Base-by-base conservation (phyloP, 2,113 vertebrate genomes). In the Chascanopsetta lugubris region DNA sequence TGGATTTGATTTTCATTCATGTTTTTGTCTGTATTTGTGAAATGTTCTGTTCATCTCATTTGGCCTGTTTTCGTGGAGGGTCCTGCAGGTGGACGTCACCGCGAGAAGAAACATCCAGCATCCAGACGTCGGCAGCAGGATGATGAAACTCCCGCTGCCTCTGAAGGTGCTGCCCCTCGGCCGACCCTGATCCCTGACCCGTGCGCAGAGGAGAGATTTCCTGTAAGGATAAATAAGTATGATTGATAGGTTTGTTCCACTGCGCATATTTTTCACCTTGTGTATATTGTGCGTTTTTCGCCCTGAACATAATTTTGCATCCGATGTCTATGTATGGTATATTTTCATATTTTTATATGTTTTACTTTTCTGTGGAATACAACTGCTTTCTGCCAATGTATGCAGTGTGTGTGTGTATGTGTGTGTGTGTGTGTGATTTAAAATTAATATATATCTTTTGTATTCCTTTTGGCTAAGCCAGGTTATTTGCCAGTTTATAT, bases 131-230 rank as follows among this genome's bases (percentile, higher is more conserved):
- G 26, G 43, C 29, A 60, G 58, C 15, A 13, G 43, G 57, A 50
- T 59, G 55, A 77, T 69, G 58, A 46, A 75, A 77, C 72, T 43
- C 43, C 51, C 50, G 9, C 17, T 49, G 70, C 47, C 49, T 60
- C 29, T 15, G 12, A 25, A 30, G 42, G 34, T 61, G 58, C 25
- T 73, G 69, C 53, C 63, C 48, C 46, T 53, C 32, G 20, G 49
- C 62, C 69, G 53, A 48, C 63, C 79, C 64, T 60, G 64, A 73
- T 67, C 71, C 71, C 60, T 84, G 68, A 87, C 68, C 57, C 13
- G 38, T 38, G 34, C 48, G 25, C 24, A 30, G 15, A 24, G 6
- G 18, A 61, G 51, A 71, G 46, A 38, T 43, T 34, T 56, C n/a
- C 11, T 49, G 6, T 32, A 17, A 13, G n/a, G 22, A 78, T 75